Percentiles rank a stretch among this genome's conserved stretches.
Conservation (phyloP, 2,888 invertebrate genomes). For the Melieria crassipennis region DNA sequence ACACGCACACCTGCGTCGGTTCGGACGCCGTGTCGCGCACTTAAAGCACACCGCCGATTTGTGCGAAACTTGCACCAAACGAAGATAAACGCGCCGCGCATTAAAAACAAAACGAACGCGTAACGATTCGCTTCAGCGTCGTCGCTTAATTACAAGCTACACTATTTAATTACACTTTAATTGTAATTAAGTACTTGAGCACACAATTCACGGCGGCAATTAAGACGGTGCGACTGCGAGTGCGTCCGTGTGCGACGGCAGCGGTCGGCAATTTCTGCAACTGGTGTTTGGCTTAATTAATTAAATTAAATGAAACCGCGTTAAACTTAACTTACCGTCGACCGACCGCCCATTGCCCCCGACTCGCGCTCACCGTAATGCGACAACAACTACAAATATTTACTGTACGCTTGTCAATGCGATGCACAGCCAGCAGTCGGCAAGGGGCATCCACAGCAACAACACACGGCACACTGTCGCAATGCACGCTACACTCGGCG, state of each 20-base stretch:
- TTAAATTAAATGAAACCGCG: conserved; percentile 51
- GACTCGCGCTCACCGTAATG: too few species aligned
- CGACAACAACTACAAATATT: too few species aligned
- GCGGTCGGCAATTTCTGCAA: conserved; percentile 1
- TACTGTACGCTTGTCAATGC: too few species aligned
- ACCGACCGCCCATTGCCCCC: too few species aligned
- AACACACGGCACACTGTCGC: background rate
- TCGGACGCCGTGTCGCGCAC: too few species aligned
- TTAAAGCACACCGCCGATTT: too few species aligned
- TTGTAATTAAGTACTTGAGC: conserved; percentile 59
- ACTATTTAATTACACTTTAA: conserved; percentile 61
- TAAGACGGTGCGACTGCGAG: conserved; percentile 26
- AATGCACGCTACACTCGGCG: background rate
- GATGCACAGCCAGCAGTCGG: background rate
- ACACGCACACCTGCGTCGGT: too few species aligned
- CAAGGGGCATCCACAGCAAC: conserved; percentile 4
- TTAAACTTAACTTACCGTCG: conserved; percentile 23
- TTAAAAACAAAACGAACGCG: background rate
- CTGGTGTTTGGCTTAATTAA: conserved; percentile 48
- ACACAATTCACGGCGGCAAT: conserved; percentile 45
- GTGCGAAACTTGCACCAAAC: too few species aligned
- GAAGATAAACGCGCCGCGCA: background rate
- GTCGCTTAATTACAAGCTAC: conserved; percentile 14
- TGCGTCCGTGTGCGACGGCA: conserved; percentile 1
- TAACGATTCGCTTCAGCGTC: background rate